Percentiles rank a stretch among this genome's conserved stretches.
These are phyloP conservation scores for Nomada goodeniana DNA, from an alignment of 2,888 invertebrate species.

Conservation along the genomic window DNA sequence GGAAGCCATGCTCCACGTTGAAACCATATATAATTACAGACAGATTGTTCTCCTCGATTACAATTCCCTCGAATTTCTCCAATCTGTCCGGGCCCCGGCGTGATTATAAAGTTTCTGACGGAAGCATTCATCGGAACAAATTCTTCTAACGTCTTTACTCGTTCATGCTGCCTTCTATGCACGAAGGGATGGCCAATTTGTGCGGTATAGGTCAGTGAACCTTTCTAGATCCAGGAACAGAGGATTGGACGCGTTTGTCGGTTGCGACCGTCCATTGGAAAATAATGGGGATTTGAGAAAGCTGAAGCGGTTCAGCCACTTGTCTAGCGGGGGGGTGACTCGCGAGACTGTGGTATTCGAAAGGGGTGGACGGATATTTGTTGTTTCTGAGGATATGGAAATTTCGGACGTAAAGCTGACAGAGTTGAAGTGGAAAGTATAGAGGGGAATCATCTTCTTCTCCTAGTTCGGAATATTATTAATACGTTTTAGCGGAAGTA, in stretches of 20 bases:
- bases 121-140: slow-evolving; percentile 16
- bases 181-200: not conserved
- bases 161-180: too few species aligned
- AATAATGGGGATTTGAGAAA: slow-evolving; percentile 11
- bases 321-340: not conserved
- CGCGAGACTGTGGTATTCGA: not conserved
- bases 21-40: slow-evolving; percentile 69
- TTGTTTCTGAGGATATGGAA: not conserved
- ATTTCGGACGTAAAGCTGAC: not conserved
- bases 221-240: not conserved
- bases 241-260: slow-evolving; percentile 39
- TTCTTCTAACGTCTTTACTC: slow-evolving; percentile 25
- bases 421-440: too few species aligned
- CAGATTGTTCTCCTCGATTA: slow-evolving; percentile 61
- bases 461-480: too few species aligned
- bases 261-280: not conserved
- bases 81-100: slow-evolving; percentile 36
- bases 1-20: slow-evolving; percentile 62
- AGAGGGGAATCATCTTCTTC: too few species aligned
- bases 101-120: slow-evolving; percentile 61
- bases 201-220: too few species aligned
- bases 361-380: not conserved
- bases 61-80: slow-evolving; percentile 44
- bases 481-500: too few species aligned
- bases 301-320: not conserved